Base-by-base conservation (phyloP, 2,888 invertebrate species). In the Xanthia icteritia region DNA sequence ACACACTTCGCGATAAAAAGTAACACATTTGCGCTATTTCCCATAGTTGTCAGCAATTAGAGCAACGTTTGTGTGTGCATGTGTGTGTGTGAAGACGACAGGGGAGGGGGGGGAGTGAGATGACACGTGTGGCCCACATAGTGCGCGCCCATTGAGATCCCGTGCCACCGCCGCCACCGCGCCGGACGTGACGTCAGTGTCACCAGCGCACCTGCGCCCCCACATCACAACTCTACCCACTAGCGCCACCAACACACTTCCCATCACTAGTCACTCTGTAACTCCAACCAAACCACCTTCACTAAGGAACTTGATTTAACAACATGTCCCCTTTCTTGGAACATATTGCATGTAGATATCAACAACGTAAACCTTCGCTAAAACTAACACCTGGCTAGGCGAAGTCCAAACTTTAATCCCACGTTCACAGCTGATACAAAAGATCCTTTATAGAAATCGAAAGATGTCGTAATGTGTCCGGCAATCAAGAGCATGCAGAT, bases 111-210 rank as follows among this genome's bases (percentile, higher is more conserved):
- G 78, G 77, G 79, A 83, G 88, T 90, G 85, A 85, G 89, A 89
- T 90, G 95, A 94, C 96, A 96, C 96, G 96, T 96, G 96, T 96
- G 96, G 92, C 95, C 95, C 95, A 95, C 94, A 96, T 95, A 94
- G 92, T 91, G 92, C 89, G 92, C 92, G 92, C 92, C 93, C 95
- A 95, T 95, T 94, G 94, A 95, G 92, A 89, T 90, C 90, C 92
- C 89, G 89, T 76, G 79, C 76, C 61, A 80, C 91, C 79, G 78
- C 76, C 74, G 78, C 76, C 74, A 82, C 90, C 78, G 91, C 91
- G 92, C 92, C 94, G 95, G 95, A 96, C 92, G 94, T 96, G 94
- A 95, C 92, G 91, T 92, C 91, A 92, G 88, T 90, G 88, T 87
- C 92, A 90, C 81, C 76, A 91, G 89, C 89, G 89, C 93, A 94